A percentile compares a stretch with the other conserved stretches of the same genome.
Evolutionary conservation across 2,797 vertebrate species (phyloP).

Genomic region (Danionella dracula): DNA sequence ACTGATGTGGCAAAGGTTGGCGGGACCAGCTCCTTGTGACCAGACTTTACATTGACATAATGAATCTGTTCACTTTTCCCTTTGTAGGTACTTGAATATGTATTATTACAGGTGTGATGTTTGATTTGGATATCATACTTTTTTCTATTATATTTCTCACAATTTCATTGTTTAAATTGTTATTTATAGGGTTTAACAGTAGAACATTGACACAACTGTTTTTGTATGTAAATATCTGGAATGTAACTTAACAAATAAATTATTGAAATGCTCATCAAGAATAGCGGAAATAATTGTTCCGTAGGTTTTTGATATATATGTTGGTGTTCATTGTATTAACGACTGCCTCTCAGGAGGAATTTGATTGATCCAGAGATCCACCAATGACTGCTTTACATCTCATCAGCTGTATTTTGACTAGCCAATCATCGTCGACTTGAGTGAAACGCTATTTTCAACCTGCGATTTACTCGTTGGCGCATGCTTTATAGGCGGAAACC

Average conservation of each 20-base stretch:
- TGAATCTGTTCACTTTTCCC: background rate
- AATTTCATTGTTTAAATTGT: too few species aligned
- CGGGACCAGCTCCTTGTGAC: too few species aligned
- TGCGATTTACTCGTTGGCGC: conserved; percentile 29
- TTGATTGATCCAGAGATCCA: conserved; percentile 29
- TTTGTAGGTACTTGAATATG: background rate
- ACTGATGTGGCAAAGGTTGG: too few species aligned
- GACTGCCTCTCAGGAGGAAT: background rate
- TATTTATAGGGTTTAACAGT: too few species aligned
- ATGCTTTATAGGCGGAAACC: too few species aligned
- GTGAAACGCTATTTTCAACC: conserved; percentile 23
- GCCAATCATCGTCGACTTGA: conserved; percentile 46
- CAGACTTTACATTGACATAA: too few species aligned
- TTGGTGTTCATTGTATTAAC: background rate
- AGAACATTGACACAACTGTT: too few species aligned
- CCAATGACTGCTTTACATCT: conserved; percentile 48
- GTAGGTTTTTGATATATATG: too few species aligned
- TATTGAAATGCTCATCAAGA: background rate
- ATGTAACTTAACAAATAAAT: conserved; percentile 28
- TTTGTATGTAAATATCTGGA: too few species aligned
- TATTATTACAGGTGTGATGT: background rate
- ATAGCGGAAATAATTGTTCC: too few species aligned
- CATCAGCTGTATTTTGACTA: background rate
- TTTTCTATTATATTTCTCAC: too few species aligned
- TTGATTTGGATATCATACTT: too few species aligned